Percentiles rank a stretch among this genome's conserved stretches.
Conservation (phyloP, 2,113 vertebrate species). For the Taxidea taxus region DNA sequence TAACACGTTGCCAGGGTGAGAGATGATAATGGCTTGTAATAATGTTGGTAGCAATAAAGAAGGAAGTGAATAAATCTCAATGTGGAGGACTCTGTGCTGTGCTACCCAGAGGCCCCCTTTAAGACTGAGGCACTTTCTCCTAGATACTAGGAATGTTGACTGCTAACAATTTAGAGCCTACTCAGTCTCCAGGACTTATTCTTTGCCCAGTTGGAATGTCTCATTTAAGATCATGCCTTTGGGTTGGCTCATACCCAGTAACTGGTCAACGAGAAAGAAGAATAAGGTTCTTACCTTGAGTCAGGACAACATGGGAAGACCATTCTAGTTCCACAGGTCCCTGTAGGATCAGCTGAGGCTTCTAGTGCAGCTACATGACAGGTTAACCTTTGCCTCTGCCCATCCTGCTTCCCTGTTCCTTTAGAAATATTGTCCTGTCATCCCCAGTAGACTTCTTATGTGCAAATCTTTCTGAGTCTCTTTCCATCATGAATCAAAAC, state of each 20-base stretch:
- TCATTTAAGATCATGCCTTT: neutral
- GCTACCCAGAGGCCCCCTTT: neutral
- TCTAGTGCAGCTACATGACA: neutral
- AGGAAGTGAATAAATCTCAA: neutral
- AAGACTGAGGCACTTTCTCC: neutral
- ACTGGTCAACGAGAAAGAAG: neutral
- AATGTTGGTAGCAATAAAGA: neutral
- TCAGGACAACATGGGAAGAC: neutral
- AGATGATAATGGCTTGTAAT: neutral
- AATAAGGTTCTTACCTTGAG: neutral
- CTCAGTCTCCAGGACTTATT: neutral
- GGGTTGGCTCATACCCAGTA: neutral
- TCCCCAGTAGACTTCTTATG: neutral
- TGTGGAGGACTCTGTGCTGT: neutral
- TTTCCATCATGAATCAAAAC: neutral
- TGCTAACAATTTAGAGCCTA: neutral
- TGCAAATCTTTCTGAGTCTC: neutral
- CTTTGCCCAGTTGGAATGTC: neutral
- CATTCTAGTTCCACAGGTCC: neutral
- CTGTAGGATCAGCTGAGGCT: neutral
- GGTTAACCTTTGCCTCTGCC: neutral
- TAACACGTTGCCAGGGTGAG: neutral
- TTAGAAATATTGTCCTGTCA: neutral
- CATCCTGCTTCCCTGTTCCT: neutral
- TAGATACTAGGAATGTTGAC: neutral